Percentiles rank a stretch among this genome's conserved stretches.
Conservation (phyloP, 2,797 vertebrate species). For the Manis crassicaudata region DNA sequence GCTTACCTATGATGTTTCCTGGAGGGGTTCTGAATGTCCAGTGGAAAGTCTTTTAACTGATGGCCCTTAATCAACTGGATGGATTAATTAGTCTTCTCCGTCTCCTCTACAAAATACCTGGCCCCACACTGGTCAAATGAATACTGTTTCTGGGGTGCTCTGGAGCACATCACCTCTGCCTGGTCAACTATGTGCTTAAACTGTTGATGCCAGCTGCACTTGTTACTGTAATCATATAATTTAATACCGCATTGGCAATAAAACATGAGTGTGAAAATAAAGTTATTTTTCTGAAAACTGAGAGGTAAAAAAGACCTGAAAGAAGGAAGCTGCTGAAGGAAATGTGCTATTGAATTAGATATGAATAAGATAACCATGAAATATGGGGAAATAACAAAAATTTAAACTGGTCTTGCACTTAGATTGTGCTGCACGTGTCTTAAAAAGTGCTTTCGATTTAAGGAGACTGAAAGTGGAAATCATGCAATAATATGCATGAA, state of each 20-base stretch:
- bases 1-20: background rate
- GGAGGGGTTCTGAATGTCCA: background rate
- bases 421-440: background rate
- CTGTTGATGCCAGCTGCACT: background rate
- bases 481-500: background rate
- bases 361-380: background rate
- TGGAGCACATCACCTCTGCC: background rate
- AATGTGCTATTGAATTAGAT: background rate
- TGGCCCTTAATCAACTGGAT: background rate
- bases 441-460: slow-evolving; percentile 17
- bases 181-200: background rate
- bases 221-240: background rate
- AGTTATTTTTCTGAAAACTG: slow-evolving; percentile 53
- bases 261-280: slow-evolving; percentile 33
- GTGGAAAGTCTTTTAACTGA: slow-evolving; percentile 6
- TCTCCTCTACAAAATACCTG: background rate
- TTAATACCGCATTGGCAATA: background rate
- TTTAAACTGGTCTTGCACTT: background rate
- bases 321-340: background rate
- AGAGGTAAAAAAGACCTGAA: slow-evolving; percentile 35
- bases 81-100: background rate
- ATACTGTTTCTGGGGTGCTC: background rate
- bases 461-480: background rate
- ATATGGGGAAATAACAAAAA: slow-evolving; percentile 2
- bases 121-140: background rate